Percentiles rank a stretch among this genome's conserved stretches.
Conservation (phyloP, 2,888 invertebrate species). For the Xanthia icteritia region DNA sequence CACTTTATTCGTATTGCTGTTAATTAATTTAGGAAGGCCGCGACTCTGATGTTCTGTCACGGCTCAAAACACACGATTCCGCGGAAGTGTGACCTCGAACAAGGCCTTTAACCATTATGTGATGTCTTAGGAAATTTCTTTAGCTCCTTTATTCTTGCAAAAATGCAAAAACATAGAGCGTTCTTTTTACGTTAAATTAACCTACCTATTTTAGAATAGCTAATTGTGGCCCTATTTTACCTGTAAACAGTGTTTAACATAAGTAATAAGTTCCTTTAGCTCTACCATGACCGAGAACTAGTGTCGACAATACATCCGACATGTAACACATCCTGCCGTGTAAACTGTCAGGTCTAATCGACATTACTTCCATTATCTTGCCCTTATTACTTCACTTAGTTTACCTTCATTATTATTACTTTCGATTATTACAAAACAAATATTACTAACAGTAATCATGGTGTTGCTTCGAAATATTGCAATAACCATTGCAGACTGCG, state of each 20-base stretch:
- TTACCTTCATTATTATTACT: constrained; percentile 21
- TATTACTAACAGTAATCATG: constrained; percentile 18
- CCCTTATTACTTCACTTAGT: constrained; percentile 28
- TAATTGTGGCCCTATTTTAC: background rate
- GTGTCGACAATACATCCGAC: constrained; percentile 38
- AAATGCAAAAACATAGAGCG: background rate
- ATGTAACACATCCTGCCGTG: constrained; percentile 37
- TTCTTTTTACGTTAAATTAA: background rate
- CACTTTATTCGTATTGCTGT: constrained; percentile 8
- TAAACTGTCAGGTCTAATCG: constrained; percentile 37
- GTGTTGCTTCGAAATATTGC: constrained; percentile 3
- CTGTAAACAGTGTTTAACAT: constrained; percentile 13
- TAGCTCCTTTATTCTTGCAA: constrained; percentile 46
- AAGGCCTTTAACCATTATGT: constrained; percentile 71
- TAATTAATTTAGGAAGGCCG: constrained; percentile 58
- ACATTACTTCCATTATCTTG: constrained; percentile 32
- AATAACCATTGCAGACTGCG: background rate
- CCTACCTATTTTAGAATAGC: background rate
- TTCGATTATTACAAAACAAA: constrained; percentile 29
- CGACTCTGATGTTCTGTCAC: constrained; percentile 56
- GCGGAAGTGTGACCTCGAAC: constrained; percentile 68
- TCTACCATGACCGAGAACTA: constrained; percentile 34
- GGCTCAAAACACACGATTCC: constrained; percentile 57
- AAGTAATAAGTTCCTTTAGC: constrained; percentile 46
- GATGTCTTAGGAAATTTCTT: constrained; percentile 64